phyloP scores from a whole-genome alignment of 2,113 vertebrate genomes.

The Nycticorax nycticorax region DNA sequence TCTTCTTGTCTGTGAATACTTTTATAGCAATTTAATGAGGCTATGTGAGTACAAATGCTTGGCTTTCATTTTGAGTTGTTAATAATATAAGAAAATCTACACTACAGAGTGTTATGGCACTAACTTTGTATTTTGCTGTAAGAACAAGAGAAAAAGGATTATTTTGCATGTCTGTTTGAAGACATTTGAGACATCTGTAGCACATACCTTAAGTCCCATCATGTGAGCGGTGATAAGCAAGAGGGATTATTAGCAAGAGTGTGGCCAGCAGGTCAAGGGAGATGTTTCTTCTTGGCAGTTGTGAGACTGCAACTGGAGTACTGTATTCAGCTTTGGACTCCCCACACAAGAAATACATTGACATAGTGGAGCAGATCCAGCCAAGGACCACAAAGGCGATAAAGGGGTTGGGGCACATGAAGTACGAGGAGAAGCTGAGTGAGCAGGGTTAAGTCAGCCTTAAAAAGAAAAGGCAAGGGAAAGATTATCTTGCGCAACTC shows the following conservation, averaged over 20 bases:
- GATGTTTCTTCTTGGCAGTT: not conserved
- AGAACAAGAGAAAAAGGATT: not conserved
- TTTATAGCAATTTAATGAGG: not conserved
- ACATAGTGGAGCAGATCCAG: not conserved
- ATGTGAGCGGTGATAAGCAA: not conserved
- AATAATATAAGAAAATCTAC: not conserved
- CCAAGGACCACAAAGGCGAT: not conserved
- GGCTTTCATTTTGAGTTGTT: not conserved
- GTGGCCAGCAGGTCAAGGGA: not conserved
- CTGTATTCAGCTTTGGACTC: not conserved
- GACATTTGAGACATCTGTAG: not conserved
- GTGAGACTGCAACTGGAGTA: not conserved
- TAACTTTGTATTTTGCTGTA: not conserved
- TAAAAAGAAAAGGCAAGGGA: not conserved
- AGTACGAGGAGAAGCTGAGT: not conserved
- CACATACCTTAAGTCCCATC: not conserved
- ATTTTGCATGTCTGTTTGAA: not conserved
- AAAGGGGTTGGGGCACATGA: not conserved
- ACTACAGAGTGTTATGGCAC: not conserved
- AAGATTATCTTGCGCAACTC: not conserved
- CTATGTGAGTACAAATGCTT: not conserved
- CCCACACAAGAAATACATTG: not conserved
- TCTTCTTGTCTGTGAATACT: not conserved
- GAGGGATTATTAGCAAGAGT: not conserved
- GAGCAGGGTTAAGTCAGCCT: not conserved